Percentiles rank a stretch among this genome's conserved stretches.
phyloP scores from a whole-genome alignment of 2,113 vertebrate genomes.

The Hylia prasina region DNA sequence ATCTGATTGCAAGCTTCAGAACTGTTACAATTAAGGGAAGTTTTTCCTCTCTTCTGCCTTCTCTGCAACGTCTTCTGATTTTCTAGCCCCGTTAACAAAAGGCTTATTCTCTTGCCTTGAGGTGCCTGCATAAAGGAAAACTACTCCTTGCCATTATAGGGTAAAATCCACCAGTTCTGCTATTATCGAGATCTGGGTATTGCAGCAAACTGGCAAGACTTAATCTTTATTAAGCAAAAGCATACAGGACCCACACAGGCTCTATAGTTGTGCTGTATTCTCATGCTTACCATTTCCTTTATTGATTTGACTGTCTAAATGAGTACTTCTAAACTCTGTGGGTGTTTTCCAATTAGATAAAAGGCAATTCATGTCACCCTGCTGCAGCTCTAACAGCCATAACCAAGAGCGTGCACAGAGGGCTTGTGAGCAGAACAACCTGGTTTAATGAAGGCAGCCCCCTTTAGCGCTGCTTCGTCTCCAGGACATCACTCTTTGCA shows the following conservation, averaged over 20 bases:
- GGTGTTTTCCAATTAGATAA: conserved; percentile 80
- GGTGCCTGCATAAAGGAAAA: neutral
- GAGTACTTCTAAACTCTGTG: conserved; percentile 70
- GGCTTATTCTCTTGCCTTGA: neutral
- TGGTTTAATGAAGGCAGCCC: conserved; percentile 66
- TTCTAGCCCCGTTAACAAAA: neutral
- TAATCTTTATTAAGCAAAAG: conserved; percentile 69
- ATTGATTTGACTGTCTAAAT: conserved; percentile 76
- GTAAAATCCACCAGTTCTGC: neutral
- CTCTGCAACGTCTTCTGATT: neutral
- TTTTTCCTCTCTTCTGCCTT: neutral
- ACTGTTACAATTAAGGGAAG: neutral
- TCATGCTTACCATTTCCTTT: conserved; percentile 67
- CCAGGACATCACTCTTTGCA: conserved; percentile 44
- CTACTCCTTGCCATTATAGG: neutral
- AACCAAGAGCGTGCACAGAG: conserved; percentile 45
- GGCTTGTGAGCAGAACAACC: conserved; percentile 58
- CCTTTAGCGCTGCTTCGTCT: conserved; percentile 23
- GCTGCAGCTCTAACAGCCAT: conserved; percentile 63
- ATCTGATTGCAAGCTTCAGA: neutral
- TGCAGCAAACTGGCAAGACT: conserved; percentile 13
- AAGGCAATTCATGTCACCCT: conserved; percentile 74
- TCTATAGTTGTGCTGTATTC: neutral
- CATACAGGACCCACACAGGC: neutral
- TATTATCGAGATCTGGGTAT: neutral